A percentile compares a stretch with the other conserved stretches of the same genome.
These are phyloP conservation scores for Balanococcus diminutus DNA, from an alignment of 2,888 invertebrate species.

Conservation along the genomic window DNA sequence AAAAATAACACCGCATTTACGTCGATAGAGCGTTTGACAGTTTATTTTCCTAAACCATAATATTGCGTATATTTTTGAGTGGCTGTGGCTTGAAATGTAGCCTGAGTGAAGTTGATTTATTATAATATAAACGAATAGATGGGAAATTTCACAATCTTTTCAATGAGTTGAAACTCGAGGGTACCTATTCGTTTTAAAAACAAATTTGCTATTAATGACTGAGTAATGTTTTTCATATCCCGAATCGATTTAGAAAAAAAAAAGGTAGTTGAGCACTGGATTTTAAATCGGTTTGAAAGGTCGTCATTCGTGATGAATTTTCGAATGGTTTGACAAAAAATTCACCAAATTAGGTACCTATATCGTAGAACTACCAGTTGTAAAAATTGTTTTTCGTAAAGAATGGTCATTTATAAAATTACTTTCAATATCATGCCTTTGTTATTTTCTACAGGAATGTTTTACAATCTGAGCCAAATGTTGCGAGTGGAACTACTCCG, in stretches of 20 bases:
- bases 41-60: background rate
- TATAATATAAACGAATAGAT: background rate
- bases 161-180: background rate
- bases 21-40: background rate
- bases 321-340: background rate
- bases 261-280: background rate
- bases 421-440: background rate
- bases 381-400: too few relatives aligned
- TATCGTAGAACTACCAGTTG: too few relatives aligned
- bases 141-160: background rate
- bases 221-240: background rate
- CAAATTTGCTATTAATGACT: background rate
- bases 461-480: slow-evolving; percentile 57
- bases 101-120: background rate
- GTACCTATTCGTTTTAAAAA: background rate
- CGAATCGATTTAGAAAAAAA: background rate
- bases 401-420: background rate
- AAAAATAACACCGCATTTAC: slow-evolving; percentile 14
- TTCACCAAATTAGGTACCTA: background rate
- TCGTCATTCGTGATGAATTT: background rate
- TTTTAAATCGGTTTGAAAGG: background rate
- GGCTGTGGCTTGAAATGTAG: background rate
- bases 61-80: background rate
- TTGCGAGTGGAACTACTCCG: slow-evolving; percentile 60
- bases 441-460: slow-evolving; percentile 56